Conservation (phyloP, 1,140 invertebrate genomes). For the Drosophila nigromelanica region DNA sequence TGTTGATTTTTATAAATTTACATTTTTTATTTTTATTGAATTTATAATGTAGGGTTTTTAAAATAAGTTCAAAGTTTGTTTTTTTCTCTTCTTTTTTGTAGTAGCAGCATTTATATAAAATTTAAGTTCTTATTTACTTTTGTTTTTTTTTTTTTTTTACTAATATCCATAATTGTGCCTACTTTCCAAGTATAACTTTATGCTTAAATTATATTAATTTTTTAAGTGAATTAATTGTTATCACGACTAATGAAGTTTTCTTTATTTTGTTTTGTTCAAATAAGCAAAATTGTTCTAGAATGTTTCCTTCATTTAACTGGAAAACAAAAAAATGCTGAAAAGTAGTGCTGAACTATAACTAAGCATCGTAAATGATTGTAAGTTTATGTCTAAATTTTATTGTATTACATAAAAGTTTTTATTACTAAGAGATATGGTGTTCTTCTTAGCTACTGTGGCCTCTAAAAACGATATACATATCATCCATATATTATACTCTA, state of each 20-base stretch:
- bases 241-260: conserved; percentile 67
- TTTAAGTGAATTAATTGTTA: conserved; percentile 53
- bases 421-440: conserved; percentile 67
- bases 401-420: conserved; percentile 7
- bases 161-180: conserved; percentile 62
- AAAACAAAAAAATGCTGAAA: conserved; percentile 22
- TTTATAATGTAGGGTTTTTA: conserved; percentile 6
- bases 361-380: conserved; percentile 21
- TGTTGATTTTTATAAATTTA: conserved; percentile 35
- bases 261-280: not conserved
- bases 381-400: conserved; percentile 15
- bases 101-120: conserved; percentile 38
- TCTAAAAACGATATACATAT: conserved; percentile 41
- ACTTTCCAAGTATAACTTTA: conserved; percentile 69
- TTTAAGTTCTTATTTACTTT: conserved; percentile 20
- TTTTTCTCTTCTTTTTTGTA: too few relatives aligned
- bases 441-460: conserved; percentile 44
- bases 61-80: conserved; percentile 10
- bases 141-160: conserved; percentile 14
- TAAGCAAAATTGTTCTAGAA: not conserved
- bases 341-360: conserved; percentile 24
- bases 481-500: conserved; percentile 28
- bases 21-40: conserved; percentile 20
- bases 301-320: not conserved
- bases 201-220: conserved; percentile 46